These are phyloP conservation scores for Drosophila bunnanda DNA, from an alignment of 2,888 invertebrate genomes.

Conservation along the genomic window DNA sequence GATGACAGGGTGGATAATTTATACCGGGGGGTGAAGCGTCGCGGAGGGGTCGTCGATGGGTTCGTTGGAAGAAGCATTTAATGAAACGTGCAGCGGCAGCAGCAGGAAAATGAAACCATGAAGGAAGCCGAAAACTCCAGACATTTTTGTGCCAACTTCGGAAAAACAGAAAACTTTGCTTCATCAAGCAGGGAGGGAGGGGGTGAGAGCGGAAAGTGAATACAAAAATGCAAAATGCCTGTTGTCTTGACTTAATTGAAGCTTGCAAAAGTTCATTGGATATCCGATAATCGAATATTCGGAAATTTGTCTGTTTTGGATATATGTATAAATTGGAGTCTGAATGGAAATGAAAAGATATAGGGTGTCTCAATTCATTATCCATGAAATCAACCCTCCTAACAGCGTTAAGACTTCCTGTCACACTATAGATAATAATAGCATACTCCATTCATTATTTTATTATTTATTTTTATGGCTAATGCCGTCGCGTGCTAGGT, in stretches of 20 bases:
- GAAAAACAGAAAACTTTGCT: conserved; percentile 45
- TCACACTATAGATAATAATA: conserved; percentile 18
- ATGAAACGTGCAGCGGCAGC: conserved; percentile 30
- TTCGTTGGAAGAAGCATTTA: conserved; percentile 31
- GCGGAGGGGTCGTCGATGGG: conserved; percentile 8
- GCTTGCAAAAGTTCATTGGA: conserved; percentile 14
- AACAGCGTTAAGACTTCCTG: background rate
- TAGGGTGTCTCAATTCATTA: background rate
- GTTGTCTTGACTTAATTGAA: conserved; percentile 33
- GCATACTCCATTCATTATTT: conserved; percentile 46
- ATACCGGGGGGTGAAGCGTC: conserved; percentile 41
- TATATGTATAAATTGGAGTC: background rate
- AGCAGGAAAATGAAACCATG: conserved; percentile 12
- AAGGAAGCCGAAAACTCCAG: conserved; percentile 24
- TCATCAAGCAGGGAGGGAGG: background rate
- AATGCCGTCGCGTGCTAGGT: conserved; percentile 64
- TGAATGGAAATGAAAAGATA: background rate
- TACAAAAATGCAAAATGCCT: conserved; percentile 23
- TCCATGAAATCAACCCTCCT: background rate
- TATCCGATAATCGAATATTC: conserved; percentile 12
- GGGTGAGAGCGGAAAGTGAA: background rate
- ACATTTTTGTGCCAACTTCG: conserved; percentile 40
- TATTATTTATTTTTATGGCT: conserved; percentile 54
- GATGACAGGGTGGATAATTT: conserved; percentile 71
- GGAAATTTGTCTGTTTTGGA: background rate